Evolutionary conservation across 2,113 vertebrate species (phyloP).

Genomic region (Anolis sagrei): DNA sequence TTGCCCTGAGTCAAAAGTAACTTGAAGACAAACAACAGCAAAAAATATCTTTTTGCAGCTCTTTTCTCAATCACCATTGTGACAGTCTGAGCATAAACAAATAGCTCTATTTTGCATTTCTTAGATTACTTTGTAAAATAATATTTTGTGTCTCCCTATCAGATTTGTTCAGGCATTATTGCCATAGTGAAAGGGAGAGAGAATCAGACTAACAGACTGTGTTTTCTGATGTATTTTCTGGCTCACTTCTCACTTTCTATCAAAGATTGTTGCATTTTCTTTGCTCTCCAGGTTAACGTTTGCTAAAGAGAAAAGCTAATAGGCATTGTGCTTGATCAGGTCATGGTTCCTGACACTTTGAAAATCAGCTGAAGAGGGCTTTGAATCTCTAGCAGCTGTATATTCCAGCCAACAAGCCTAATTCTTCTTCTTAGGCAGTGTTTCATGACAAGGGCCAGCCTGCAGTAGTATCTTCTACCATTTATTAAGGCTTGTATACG

Average conservation of each 20-base stretch:
- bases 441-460: conserved; percentile 14
- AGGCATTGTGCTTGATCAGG: conserved; percentile 33
- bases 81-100: not conserved
- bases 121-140: conserved; percentile 22
- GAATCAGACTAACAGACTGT: conserved; percentile 6
- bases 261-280: conserved; percentile 27
- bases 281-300: conserved; percentile 36
- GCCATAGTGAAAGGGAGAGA: not conserved
- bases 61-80: not conserved
- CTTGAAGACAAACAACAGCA: no score
- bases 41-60: not conserved
- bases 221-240: conserved; percentile 11
- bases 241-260: conserved; percentile 6
- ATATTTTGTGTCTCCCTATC: conserved; percentile 4
- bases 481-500: conserved; percentile 45
- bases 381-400: conserved; percentile 46
- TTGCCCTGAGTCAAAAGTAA: no score
- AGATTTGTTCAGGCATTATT: conserved; percentile 2
- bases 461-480: conserved; percentile 52
- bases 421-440: not conserved
- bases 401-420: conserved; percentile 19
- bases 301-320: conserved; percentile 26
- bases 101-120: not conserved
- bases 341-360: conserved; percentile 33
- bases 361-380: conserved; percentile 46